Evolutionary conservation across 2,888 invertebrate species (phyloP).

Genomic region (Carterocephalus palaemon): DNA sequence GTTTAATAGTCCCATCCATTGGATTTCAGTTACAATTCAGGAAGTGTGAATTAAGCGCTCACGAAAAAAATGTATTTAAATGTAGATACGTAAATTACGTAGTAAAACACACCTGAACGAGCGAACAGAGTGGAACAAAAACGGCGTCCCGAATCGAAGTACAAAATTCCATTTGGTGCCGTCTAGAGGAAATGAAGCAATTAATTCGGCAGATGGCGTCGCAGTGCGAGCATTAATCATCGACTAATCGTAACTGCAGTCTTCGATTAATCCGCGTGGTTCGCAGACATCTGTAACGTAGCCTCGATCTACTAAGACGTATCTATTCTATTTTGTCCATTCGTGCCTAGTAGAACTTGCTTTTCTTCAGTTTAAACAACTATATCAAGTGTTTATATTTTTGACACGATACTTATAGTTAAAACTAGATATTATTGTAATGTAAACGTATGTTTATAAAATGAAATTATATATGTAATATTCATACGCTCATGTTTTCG

Average conservation of each 20-base stretch:
- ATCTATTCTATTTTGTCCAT: constrained; percentile 16
- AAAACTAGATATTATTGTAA: background rate
- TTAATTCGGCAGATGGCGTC: constrained; percentile 78
- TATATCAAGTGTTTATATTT: too few species aligned
- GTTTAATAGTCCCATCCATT: background rate
- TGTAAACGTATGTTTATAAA: too few species aligned
- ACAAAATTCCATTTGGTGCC: constrained; percentile 76
- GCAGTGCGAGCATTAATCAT: constrained; percentile 77
- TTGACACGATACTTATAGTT: background rate
- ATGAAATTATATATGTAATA: constrained; percentile 7
- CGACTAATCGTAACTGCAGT: constrained; percentile 78
- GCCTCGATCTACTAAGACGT: constrained; percentile 22
- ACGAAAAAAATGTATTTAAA: constrained; percentile 43
- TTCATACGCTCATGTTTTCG: constrained; percentile 2
- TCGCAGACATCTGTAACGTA: constrained; percentile 44
- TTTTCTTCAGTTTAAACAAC: too few species aligned
- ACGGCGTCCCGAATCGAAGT: constrained; percentile 65
- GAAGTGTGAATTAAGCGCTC: constrained; percentile 15
- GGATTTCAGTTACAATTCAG: constrained; percentile 1
- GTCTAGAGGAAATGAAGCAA: constrained; percentile 78
- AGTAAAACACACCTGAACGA: constrained; percentile 65
- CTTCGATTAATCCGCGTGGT: constrained; percentile 71
- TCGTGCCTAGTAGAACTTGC: too few species aligned
- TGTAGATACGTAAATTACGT: constrained; percentile 56
- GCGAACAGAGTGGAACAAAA: constrained; percentile 57